Conservation (phyloP, 2,888 invertebrate genomes). For the Melanostoma scalare region DNA sequence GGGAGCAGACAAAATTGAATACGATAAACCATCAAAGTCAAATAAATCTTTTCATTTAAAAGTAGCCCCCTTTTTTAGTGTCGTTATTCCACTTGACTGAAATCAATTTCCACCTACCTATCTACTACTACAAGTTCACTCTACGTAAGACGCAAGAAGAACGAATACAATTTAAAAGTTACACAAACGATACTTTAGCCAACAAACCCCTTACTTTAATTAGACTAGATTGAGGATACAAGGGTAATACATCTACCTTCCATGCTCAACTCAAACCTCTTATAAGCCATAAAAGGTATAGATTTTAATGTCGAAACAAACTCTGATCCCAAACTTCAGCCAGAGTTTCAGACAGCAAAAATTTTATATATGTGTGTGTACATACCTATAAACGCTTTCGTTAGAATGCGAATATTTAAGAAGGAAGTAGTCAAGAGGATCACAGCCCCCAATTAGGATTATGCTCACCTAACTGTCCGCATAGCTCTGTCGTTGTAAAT, state of each 20-base stretch:
- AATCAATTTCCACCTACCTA: conserved; percentile 1
- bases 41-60: background rate
- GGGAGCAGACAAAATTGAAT: too few species aligned
- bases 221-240: conserved; percentile 1
- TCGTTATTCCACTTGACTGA: background rate
- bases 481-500: conserved; percentile 31
- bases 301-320: conserved; percentile 36
- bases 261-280: background rate
- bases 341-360: conserved; percentile 22
- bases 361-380: too few species aligned
- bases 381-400: conserved; percentile 48
- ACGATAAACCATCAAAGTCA: background rate
- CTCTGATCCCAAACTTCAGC: conserved; percentile 50
- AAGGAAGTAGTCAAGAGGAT: conserved; percentile 66
- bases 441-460: conserved; percentile 69
- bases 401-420: conserved; percentile 44
- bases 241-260: background rate
- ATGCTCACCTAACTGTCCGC: conserved; percentile 31
- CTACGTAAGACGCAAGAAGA: background rate
- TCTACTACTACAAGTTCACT: too few species aligned
- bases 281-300: conserved; percentile 29
- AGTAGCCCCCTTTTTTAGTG: background rate
- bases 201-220: conserved; percentile 17
- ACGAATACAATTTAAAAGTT: conserved; percentile 16
- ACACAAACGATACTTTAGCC: background rate